phyloP scores from a whole-genome alignment of 2,797 vertebrate genomes.

The Coregonus sp. region DNA sequence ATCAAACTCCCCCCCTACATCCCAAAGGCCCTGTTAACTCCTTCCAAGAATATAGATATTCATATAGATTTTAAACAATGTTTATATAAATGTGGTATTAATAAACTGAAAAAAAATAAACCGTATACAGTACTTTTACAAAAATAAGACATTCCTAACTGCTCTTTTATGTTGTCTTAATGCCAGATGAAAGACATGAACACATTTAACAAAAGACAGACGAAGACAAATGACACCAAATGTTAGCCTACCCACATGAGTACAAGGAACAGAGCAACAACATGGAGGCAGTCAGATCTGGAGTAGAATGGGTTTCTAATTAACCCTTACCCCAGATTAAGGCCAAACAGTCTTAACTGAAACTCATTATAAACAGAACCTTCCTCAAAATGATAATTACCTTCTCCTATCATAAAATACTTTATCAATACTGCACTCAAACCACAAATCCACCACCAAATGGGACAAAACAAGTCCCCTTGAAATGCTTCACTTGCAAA shows the following conservation, averaged over 20 bases:
- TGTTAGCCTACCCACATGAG: slow-evolving; percentile 19
- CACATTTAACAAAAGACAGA: neutral
- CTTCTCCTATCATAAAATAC: slow-evolving; percentile 24
- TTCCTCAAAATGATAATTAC: slow-evolving; percentile 6
- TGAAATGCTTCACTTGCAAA: slow-evolving; percentile 10
- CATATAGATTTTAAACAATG: slow-evolving; percentile 58
- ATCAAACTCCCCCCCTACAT: slow-evolving; percentile 6
- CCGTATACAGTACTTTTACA: slow-evolving; percentile 50
- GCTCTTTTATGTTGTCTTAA: slow-evolving; percentile 46
- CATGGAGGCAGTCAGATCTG: slow-evolving; percentile 16
- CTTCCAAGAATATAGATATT: slow-evolving; percentile 65
- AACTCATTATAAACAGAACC: neutral
- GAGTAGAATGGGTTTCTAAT: neutral
- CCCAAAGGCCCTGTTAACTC: slow-evolving; percentile 57
- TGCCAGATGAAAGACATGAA: slow-evolving; percentile 43
- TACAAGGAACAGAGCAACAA: slow-evolving; percentile 17
- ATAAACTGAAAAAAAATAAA: slow-evolving; percentile 52
- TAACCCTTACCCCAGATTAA: slow-evolving; percentile 24
- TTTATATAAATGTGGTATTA: slow-evolving; percentile 40
- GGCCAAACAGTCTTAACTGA: neutral
- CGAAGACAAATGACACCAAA: slow-evolving; percentile 17
- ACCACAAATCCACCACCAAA: slow-evolving; percentile 31
- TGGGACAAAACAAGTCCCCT: neutral
- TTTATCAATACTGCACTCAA: slow-evolving; percentile 57
- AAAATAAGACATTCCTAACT: slow-evolving; percentile 36